These are phyloP conservation scores for Celastrina argiolus DNA, from an alignment of 2,888 invertebrate species.

Conservation along the genomic window DNA sequence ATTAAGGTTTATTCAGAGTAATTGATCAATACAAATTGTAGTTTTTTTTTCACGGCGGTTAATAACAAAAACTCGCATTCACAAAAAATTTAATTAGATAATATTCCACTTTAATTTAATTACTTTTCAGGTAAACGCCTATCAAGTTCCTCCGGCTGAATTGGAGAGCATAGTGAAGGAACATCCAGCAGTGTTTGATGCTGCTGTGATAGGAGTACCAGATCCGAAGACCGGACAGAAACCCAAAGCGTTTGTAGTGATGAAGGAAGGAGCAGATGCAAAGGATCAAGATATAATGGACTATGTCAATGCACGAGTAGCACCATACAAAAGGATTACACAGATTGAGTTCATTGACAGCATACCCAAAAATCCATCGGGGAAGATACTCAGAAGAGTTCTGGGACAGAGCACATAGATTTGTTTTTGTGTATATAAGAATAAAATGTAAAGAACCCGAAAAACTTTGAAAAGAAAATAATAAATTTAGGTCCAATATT, in stretches of 20 bases:
- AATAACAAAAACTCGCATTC: too few species aligned
- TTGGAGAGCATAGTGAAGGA: conserved; percentile 85
- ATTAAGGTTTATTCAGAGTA: too few species aligned
- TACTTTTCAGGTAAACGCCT: conserved; percentile 76
- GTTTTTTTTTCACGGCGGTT: too few species aligned
- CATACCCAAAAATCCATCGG: conserved; percentile 87
- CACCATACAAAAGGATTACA: conserved; percentile 85
- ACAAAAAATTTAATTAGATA: neutral
- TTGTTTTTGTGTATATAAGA: too few species aligned
- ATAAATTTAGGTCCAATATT: too few species aligned
- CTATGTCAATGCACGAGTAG: conserved; percentile 82
- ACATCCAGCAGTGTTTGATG: conserved; percentile 86
- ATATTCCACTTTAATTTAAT: neutral
- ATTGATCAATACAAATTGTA: too few species aligned
- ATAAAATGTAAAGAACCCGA: too few species aligned
- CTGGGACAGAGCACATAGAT: neutral
- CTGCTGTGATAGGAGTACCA: conserved; percentile 88
- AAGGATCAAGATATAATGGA: conserved; percentile 77
- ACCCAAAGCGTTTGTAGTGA: conserved; percentile 85
- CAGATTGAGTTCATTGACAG: conserved; percentile 81
- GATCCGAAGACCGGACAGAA: conserved; percentile 83
- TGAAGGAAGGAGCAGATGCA: conserved; percentile 61
- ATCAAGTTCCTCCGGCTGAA: conserved; percentile 93
- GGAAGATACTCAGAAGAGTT: conserved; percentile 82
- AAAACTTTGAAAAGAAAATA: too few species aligned